Base-by-base conservation (phyloP, 2,113 vertebrate species). In the Microcebus ravelobensis region DNA sequence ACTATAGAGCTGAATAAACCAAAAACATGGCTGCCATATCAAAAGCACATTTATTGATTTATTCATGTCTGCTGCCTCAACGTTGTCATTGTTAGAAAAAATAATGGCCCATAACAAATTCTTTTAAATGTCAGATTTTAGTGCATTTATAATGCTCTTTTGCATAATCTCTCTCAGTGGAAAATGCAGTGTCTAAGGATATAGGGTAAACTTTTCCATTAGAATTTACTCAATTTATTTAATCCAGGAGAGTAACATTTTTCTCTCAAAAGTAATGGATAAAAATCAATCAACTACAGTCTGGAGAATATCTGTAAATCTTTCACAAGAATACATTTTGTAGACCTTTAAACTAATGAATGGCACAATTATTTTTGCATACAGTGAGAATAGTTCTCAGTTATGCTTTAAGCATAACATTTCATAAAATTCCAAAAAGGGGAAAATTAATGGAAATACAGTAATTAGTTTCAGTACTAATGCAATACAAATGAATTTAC, bases 111-210 rank as follows among this genome's bases (percentile, higher is more conserved):
- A 91, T 1, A 96, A 77, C 27, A 97, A 97, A 97, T 95, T 96
- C 90, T 97, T 98, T 97, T 85, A 98, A 97, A 97, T 97, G 65
- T 95, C 96, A 98, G 87, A 98, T 97, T 96, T 94, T 27, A 95
- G 61, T 86, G 45, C 83, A 6, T 90, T 97, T 95, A 92, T 83
- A 97, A 95, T 73, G 82, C 31, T 95, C 12, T 97, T 98, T 97
- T 97, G 82, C 92, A 98, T 97, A 96, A 98, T 95, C 50, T 94
- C 23, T 91, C 98, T 96, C 79, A 85, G 73, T 80, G 45, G 79
- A 97, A 97, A 98, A 96, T 59, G 88, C 1, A 94, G 55, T 94
- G 10, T 90, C 97, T 97, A 94, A 98, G 74, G 82, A 97, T 45
- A 92, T 6, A 90, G 87, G 27, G 61, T 68, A 97, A 98, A 96